Evolutionary conservation across 2,888 invertebrate species (phyloP), one percentile per base, ranked within the genome.

Genomic region (Drosophila tanythrix): DNA sequence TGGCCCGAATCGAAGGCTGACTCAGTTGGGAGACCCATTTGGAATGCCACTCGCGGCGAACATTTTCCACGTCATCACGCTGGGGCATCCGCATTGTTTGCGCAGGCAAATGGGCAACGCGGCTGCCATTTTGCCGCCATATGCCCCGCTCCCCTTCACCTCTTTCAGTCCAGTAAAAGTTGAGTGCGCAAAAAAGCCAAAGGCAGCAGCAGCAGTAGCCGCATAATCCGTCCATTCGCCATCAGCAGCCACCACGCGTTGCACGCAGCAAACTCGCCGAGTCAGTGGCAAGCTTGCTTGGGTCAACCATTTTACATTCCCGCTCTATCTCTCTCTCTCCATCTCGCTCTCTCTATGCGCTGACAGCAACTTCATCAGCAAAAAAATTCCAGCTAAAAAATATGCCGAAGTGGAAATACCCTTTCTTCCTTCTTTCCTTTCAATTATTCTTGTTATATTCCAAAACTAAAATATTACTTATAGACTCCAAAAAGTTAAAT

Each of bases 41-140:
- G 62, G 58, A 69, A 71, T 71, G 74, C n/a, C 55, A 74, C 71
- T 29, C 43, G 78, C 73, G 74, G 68, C 83, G 29, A 57, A 74
- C 84, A 74, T 79, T 85, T 88, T 85, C 84, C 88, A 85, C 86
- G 83, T 85, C 84, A 85, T 85, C 84, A 85, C 74, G 81, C 72
- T 70, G 84, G 65, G 75, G 70, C 83, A 79, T 63, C 69, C 71
- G 83, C 81, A 79, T 83, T 88, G 83, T 83, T 80, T 76, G 82
- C 65, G 64, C 75, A 82, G 70, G 62, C 70, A 62, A 74, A 76
- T 72, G 66, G 76, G 66, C 78, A 78, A 38, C 50, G 46, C 35
- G 35, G 55, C 69, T 21, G 50, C 40, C 31, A 31, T 27, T 15
- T 21, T 27, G 11, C 36, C 3, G 7, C 29, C 51, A 11, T 55